phyloP scores from a whole-genome alignment of 2,888 invertebrate species.

The Eupithecia pulchellata region DNA sequence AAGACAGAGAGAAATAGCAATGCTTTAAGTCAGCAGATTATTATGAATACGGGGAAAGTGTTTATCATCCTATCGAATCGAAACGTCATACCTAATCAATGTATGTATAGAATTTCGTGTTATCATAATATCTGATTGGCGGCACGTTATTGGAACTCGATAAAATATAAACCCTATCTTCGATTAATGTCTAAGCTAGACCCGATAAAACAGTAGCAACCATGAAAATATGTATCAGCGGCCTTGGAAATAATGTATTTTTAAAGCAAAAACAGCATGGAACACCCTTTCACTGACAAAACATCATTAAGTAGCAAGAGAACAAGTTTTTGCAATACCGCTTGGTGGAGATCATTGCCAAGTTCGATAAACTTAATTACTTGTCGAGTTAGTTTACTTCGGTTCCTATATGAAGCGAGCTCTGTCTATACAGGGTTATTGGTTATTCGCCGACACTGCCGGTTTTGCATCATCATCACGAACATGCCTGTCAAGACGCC shows the following conservation, averaged over 20 bases:
- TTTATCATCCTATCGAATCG: conserved; percentile 49
- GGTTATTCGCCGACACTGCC: too few species aligned
- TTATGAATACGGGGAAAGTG: too few species aligned
- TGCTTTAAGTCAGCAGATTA: too few species aligned
- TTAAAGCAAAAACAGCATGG: conserved; percentile 22
- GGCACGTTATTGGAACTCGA: conserved; percentile 50
- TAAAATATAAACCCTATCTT: conserved; percentile 41
- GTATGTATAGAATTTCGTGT: conserved; percentile 45
- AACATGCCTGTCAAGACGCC: too few species aligned
- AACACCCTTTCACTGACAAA: conserved; percentile 30
- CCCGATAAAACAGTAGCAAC: conserved; percentile 26
- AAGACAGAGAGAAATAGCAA: too few species aligned
- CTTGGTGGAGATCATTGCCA: conserved; percentile 21
- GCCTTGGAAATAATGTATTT: conserved; percentile 27
- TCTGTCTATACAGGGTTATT: background rate
- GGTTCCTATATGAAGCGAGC: background rate
- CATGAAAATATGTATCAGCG: conserved; percentile 17
- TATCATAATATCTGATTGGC: conserved; percentile 53
- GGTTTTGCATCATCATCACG: too few species aligned
- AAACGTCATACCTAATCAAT: conserved; percentile 51
- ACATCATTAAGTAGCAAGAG: conserved; percentile 17
- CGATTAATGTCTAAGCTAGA: conserved; percentile 15
- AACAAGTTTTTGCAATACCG: conserved; percentile 29
- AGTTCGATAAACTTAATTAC: conserved; percentile 23
- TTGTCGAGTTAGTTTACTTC: conserved; percentile 10